A percentile compares a stretch with the other conserved stretches of the same genome.
These are phyloP conservation scores for Gopherus flavomarginatus DNA, from an alignment of 2,113 vertebrate species.

Conservation along the genomic window DNA sequence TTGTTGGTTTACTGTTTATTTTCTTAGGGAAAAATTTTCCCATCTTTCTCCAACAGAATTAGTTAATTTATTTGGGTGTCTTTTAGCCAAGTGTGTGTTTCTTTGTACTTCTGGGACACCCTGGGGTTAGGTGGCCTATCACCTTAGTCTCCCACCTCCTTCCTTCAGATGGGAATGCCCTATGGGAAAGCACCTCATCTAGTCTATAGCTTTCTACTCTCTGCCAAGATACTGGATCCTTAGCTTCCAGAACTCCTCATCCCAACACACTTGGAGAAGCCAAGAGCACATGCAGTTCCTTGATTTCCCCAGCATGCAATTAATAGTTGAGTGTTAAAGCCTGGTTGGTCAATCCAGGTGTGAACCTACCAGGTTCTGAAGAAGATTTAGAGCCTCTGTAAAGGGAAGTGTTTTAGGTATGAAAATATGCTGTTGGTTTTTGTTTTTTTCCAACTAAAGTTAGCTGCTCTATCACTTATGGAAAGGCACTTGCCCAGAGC, in stretches of 20 bases:
- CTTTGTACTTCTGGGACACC: background rate
- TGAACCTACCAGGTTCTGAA: background rate
- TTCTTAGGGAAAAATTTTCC: background rate
- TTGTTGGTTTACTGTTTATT: background rate
- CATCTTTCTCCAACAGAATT: background rate
- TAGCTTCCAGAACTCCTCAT: background rate
- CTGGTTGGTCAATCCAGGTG: background rate
- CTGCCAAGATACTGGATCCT: background rate
- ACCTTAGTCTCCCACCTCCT: fast-evolving
- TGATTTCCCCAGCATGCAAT: background rate
- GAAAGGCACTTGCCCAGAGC: background rate
- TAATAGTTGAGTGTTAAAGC: background rate
- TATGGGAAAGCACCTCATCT: background rate
- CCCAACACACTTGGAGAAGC: background rate
- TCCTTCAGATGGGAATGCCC: background rate
- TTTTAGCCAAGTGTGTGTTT: background rate
- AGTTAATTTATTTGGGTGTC: background rate
- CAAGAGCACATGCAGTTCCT: background rate
- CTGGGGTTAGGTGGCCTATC: background rate
- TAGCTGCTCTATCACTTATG: background rate
- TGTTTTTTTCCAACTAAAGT: background rate
- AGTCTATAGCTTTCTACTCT: background rate
- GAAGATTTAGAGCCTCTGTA: background rate
- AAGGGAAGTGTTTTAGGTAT: background rate
- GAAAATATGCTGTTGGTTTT: background rate